Percentiles rank a stretch among this genome's conserved stretches.
Conservation (phyloP, 2,888 invertebrate genomes). For the Acanthoscelides obtectus region DNA sequence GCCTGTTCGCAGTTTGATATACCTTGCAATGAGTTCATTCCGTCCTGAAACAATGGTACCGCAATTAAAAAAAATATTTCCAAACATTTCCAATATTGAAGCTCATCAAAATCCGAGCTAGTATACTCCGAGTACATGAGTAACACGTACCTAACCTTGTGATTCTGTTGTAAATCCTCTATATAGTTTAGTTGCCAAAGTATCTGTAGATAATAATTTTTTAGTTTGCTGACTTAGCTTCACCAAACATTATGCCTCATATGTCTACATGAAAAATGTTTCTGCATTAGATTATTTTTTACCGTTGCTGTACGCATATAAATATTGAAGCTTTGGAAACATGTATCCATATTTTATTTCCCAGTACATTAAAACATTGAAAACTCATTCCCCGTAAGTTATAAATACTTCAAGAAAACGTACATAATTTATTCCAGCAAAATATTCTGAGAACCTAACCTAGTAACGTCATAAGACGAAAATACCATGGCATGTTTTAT, state of each 20-base stretch:
- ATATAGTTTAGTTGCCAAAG: too few relatives aligned
- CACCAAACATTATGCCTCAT: too few relatives aligned
- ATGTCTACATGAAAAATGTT: too few relatives aligned
- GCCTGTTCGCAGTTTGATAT: conserved; percentile 98
- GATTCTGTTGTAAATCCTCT: too few relatives aligned
- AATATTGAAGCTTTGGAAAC: not conserved
- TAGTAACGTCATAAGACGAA: not conserved
- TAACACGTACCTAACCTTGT: too few relatives aligned
- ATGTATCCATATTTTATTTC: not conserved
- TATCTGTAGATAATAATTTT: too few relatives aligned
- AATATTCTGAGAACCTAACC: not conserved
- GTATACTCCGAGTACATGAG: too few relatives aligned
- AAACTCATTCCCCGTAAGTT: not conserved
- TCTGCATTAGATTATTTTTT: not conserved
- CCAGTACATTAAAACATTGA: not conserved
- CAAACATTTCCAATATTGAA: too few relatives aligned
- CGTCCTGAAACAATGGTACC: conserved; percentile 70
- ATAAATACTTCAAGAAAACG: not conserved
- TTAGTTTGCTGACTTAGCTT: too few relatives aligned
- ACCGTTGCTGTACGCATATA: not conserved
- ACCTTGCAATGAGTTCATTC: conserved; percentile 99
- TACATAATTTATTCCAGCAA: not conserved
- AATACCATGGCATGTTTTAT: not conserved
- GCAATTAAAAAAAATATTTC: not conserved
- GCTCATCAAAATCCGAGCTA: too few relatives aligned